Conservation (phyloP, 2,797 vertebrate species). For the Sebastes trivittatus region DNA sequence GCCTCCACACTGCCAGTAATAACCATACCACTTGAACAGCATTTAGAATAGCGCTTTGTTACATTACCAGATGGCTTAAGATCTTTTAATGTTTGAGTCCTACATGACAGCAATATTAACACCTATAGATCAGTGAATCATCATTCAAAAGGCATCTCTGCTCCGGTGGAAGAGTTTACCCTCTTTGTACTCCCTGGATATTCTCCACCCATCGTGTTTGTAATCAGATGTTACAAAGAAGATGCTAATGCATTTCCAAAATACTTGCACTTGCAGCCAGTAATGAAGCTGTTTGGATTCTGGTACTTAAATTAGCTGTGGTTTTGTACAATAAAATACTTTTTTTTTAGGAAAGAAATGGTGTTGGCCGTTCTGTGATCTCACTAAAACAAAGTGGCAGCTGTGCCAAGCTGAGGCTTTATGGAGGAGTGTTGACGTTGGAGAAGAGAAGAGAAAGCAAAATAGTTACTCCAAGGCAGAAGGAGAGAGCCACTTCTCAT, state of each 20-base stretch:
- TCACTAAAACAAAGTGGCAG: constrained; percentile 19
- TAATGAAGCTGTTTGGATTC: not conserved
- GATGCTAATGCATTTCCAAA: not conserved
- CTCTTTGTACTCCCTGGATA: not conserved
- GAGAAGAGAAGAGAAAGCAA: not conserved
- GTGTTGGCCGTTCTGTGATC: not conserved
- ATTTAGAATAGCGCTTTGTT: constrained; percentile 37
- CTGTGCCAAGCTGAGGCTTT: not conserved
- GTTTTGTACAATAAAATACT: not conserved
- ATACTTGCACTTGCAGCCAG: not conserved
- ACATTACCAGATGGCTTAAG: constrained; percentile 40
- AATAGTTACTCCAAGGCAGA: not conserved
- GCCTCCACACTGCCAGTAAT: constrained; percentile 17
- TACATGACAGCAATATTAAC: constrained; percentile 38
- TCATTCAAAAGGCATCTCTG: not conserved
- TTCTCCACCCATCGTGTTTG: not conserved
- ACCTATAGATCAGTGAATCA: not conserved
- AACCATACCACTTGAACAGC: constrained; percentile 24
- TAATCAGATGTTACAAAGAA: not conserved
- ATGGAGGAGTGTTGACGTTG: not conserved
- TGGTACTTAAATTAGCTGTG: not conserved
- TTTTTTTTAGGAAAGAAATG: not conserved
- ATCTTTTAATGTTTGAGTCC: constrained; percentile 27
- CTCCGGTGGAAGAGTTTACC: not conserved
- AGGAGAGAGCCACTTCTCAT: not conserved